Base-by-base conservation (phyloP, 2,888 invertebrate genomes). In the Scaptomyza cyrtandrae region DNA sequence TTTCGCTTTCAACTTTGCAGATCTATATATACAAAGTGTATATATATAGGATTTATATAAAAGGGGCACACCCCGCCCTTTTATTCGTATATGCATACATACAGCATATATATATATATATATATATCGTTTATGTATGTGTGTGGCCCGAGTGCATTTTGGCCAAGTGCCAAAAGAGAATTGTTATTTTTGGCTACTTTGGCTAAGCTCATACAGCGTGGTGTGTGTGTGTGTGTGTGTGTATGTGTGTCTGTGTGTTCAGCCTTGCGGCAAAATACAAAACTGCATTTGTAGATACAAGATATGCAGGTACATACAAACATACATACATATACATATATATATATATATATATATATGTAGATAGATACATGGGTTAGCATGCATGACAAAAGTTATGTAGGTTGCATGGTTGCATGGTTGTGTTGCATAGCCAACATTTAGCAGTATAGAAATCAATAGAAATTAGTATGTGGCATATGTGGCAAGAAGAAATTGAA, bases 101-200 rank as follows among this genome's bases (percentile, higher is more conserved):
- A 33, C 33, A 5, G 31, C n/a, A 33, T 58, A 49, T n/a, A 11
- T 27, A 27, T 6, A 6, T 27, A n/a, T n/a, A n/a, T n/a, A n/a
- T n/a, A n/a, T n/a, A n/a, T n/a, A n/a, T n/a, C n/a, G n/a, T n/a
- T n/a, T n/a, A n/a, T n/a, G n/a, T n/a, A n/a, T 29, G 29, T 29
- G 6, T 50, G 44, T 55, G 52, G 37, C 52, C 24, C 57, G 43
- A 66, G 72, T 88, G 71, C 73, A 80, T 83, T 86, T 72, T 88
- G 87, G 87, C 83, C 27, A 29, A 29, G 7, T 50, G 87, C 87
- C 87, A 87, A 75, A 6, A 53, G 70, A 66, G 76, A 62, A 86
- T 68, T 75, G 71, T 88, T 89, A 89, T 87, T 89, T 87, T 89
- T 86, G 83, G 88, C 73, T 76, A 70, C 78, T 85, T 82, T 82